These are phyloP conservation scores for Dipodomys stephensi DNA, from an alignment of 2,113 vertebrate genomes.

Conservation along the genomic window DNA sequence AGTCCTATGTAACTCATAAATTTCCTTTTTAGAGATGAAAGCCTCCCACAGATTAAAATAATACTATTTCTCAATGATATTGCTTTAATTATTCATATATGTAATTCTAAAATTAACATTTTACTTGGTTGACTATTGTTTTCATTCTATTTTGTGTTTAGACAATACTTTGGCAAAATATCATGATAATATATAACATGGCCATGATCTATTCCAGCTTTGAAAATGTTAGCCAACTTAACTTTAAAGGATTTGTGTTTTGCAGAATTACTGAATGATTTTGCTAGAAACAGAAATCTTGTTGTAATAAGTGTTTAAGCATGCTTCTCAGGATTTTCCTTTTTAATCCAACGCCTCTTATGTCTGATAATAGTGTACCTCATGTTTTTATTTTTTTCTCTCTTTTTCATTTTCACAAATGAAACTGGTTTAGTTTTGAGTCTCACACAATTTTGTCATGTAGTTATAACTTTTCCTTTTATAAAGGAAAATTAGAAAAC, in stretches of 20 bases:
- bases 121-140: background rate
- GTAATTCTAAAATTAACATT: conserved; percentile 28
- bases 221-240: background rate
- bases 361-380: conserved; percentile 31
- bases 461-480: conserved; percentile 80
- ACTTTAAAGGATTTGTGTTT: conserved; percentile 35
- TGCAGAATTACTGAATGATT: background rate
- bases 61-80: background rate
- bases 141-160: background rate
- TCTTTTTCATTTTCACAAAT: conserved; percentile 76
- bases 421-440: conserved; percentile 78
- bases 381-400: conserved; percentile 73
- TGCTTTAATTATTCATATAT: background rate
- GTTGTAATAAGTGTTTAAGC: conserved; percentile 71
- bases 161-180: background rate
- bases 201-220: background rate
- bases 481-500: conserved; percentile 87
- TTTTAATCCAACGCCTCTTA: conserved; percentile 44
- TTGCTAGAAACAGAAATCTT: background rate
- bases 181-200: background rate
- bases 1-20: background rate
- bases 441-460: conserved; percentile 74
- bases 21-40: background rate
- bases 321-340: background rate
- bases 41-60: background rate